Conservation (phyloP, 2,113 vertebrate species). For the Callipepla squamata region DNA sequence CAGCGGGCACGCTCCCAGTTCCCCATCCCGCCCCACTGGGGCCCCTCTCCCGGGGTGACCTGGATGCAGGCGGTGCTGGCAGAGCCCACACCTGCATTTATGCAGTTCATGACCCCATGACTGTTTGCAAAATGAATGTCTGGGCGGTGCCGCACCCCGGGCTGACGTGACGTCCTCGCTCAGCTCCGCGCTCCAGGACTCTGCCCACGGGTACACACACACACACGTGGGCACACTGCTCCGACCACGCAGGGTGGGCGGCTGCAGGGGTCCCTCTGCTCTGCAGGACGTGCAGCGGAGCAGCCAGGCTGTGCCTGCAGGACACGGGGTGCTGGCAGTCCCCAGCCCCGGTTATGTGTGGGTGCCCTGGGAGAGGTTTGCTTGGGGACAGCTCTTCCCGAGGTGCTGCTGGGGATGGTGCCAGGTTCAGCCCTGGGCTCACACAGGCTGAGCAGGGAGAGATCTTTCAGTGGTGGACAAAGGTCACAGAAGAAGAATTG, state of each 20-base stretch:
- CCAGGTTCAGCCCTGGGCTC: background rate
- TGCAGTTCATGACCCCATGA: slow-evolving; percentile 44
- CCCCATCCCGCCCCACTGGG: background rate
- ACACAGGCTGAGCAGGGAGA: background rate
- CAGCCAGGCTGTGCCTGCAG: background rate
- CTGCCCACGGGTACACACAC: background rate
- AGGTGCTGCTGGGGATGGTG: background rate
- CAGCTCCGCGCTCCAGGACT: background rate
- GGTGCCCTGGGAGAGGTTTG: background rate
- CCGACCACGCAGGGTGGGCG: background rate
- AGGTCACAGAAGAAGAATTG: background rate
- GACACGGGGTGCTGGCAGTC: background rate
- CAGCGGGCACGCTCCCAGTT: background rate
- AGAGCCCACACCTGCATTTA: background rate
- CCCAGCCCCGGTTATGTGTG: accelerated
- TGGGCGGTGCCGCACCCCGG: background rate
- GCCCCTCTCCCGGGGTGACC: background rate
- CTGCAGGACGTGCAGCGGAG: accelerated
- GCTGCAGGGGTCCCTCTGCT: background rate
- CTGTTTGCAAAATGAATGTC: slow-evolving; percentile 57
- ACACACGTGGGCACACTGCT: background rate
- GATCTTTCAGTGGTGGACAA: background rate
- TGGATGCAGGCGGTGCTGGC: background rate
- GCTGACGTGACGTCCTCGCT: background rate
- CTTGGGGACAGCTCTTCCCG: accelerated